These are phyloP conservation scores for Diploscapter pachys DNA, from an alignment of 1,140 invertebrate species.

Conservation along the genomic window DNA sequence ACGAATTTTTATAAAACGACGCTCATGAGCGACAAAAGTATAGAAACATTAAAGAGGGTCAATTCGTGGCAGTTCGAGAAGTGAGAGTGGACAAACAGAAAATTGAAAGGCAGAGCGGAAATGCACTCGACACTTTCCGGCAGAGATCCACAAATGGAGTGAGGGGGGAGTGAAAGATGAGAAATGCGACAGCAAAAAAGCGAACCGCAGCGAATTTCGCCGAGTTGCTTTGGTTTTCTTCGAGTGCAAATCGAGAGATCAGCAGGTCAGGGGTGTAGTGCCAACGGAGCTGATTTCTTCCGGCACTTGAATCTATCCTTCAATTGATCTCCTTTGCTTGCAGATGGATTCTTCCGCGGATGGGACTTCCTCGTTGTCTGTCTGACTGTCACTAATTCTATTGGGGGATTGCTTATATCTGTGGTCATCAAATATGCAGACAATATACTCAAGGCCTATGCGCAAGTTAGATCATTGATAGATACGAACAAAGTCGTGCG, in stretches of 20 bases:
- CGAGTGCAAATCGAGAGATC: too few species aligned
- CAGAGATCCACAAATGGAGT: too few species aligned
- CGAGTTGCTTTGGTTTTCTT: too few species aligned
- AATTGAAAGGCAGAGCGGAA: too few species aligned
- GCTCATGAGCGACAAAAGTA: conserved; percentile 10
- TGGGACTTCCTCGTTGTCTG: conserved; percentile 80
- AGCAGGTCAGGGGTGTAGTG: too few species aligned
- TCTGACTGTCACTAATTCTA: conserved; percentile 76
- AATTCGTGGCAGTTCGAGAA: background rate
- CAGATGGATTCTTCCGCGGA: conserved; percentile 64
- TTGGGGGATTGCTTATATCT: conserved; percentile 84
- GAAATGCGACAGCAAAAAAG: too few species aligned
- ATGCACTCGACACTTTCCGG: too few species aligned
- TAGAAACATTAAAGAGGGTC: conserved; percentile 1
- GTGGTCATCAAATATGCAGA: conserved; percentile 94
- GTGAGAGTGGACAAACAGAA: too few species aligned
- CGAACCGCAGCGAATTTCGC: too few species aligned
- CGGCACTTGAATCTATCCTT: too few species aligned
- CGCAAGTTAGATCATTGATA: conserved; percentile 34
- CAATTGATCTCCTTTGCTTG: background rate
- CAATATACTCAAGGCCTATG: conserved; percentile 77
- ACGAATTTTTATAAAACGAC: background rate
- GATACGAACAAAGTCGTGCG: background rate
- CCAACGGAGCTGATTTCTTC: too few species aligned
- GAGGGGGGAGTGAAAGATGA: too few species aligned